Evolutionary conservation across 1,140 invertebrate genomes (phyloP).

Genomic region (Anagrus nilaparvatae): DNA sequence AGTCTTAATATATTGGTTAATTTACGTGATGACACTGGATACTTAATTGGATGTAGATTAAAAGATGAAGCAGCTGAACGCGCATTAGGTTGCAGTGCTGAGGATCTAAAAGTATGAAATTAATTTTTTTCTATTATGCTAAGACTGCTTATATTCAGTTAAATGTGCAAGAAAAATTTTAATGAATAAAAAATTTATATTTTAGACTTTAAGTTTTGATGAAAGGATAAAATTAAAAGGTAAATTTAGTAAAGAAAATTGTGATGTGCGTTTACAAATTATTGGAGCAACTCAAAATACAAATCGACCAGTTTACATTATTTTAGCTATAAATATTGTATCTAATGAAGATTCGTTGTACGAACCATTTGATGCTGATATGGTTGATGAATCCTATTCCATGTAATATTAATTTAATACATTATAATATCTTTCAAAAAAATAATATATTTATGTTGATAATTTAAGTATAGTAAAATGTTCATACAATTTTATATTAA

Average conservation of each 20-base stretch:
- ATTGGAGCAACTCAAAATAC: constrained; percentile 28
- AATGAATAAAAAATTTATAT: constrained; percentile 2
- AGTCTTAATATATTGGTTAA: constrained; percentile 35
- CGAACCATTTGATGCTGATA: constrained; percentile 3
- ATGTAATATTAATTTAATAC: constrained; percentile 3
- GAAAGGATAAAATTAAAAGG: constrained; percentile 29
- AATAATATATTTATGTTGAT: not conserved
- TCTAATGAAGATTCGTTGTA: constrained; percentile 12
- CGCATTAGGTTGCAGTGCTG: constrained; percentile 25
- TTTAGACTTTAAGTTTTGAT: constrained; percentile 25
- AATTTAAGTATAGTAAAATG: not conserved
- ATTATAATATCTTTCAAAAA: not conserved
- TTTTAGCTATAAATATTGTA: constrained; percentile 25
- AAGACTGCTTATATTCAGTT: not conserved
- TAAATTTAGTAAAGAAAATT: constrained; percentile 26
- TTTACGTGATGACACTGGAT: constrained; percentile 39
- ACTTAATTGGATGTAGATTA: constrained; percentile 36
- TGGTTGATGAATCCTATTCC: constrained; percentile 3
- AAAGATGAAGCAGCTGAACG: constrained; percentile 31
- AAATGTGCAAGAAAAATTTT: not conserved
- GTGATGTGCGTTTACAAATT: constrained; percentile 30
- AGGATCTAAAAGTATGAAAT: constrained; percentile 29
- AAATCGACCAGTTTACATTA: constrained; percentile 31
- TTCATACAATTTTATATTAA: not conserved
- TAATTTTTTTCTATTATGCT: not conserved